Percentiles rank a stretch among this genome's conserved stretches.
Evolutionary conservation across 1,140 invertebrate species (phyloP).

Genomic region (Drosophila melanica): DNA sequence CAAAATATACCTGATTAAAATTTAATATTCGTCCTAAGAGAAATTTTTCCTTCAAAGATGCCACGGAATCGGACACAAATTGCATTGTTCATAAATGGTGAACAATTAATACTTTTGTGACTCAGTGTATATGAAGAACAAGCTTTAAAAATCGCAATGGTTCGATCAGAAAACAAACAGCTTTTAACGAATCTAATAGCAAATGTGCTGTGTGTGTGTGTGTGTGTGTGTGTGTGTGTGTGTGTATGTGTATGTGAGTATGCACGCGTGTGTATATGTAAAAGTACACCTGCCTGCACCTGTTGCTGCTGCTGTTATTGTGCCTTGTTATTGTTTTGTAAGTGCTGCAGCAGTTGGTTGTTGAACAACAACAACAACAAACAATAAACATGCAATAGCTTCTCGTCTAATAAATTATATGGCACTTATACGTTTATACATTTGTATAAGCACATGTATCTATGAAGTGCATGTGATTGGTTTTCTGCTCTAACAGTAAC

Average conservation of each 20-base stretch:
- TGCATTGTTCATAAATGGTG: too few species aligned
- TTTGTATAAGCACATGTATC: background rate
- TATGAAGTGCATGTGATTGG: background rate
- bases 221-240: background rate
- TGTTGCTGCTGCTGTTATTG: constrained; percentile 34
- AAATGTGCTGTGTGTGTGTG: constrained; percentile 6
- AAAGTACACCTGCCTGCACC: constrained; percentile 34
- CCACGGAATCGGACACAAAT: too few species aligned
- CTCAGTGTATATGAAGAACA: background rate
- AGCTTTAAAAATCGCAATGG: constrained; percentile 12
- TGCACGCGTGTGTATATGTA: background rate
- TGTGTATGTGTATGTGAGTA: background rate
- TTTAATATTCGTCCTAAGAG: too few species aligned
- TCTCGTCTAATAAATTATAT: constrained; percentile 31
- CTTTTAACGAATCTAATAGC: constrained; percentile 23
- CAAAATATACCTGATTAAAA: too few species aligned
- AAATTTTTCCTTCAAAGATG: too few species aligned
- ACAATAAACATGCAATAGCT: constrained; percentile 23
- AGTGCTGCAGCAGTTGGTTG: constrained; percentile 1
- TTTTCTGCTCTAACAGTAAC: background rate
- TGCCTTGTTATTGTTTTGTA: constrained; percentile 12
- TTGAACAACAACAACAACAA: constrained; percentile 25
- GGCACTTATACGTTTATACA: background rate
- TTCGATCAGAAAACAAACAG: constrained; percentile 5
- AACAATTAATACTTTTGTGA: too few species aligned